phyloP scores from a whole-genome alignment of 2,797 vertebrate genomes.

The Hozukius guyotensis region DNA sequence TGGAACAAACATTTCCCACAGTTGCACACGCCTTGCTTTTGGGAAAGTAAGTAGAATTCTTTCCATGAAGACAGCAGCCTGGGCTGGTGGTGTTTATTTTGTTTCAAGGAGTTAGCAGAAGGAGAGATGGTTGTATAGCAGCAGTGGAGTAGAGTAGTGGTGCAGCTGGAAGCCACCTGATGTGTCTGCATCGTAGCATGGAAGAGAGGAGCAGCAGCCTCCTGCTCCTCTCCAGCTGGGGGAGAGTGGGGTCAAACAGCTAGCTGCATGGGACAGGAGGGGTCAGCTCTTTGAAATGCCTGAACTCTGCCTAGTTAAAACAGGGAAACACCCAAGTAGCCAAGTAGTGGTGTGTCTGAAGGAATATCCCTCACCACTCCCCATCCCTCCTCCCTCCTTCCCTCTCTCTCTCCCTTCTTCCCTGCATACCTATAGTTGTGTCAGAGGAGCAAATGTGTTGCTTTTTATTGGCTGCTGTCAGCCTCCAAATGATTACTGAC shows the following conservation, averaged over 20 bases:
- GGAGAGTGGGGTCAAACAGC: constrained; percentile 33
- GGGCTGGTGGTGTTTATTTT: constrained; percentile 46
- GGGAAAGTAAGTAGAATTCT: constrained; percentile 29
- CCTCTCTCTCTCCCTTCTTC: background rate
- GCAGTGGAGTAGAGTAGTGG: constrained; percentile 6
- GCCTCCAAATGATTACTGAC: background rate
- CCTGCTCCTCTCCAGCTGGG: constrained; percentile 22
- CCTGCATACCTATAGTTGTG: constrained; percentile 24
- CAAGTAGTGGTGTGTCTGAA: constrained; percentile 16
- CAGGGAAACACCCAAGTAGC: constrained; percentile 72
- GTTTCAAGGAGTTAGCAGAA: constrained; percentile 25
- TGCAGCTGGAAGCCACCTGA: constrained; percentile 61
- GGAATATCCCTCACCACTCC: constrained; percentile 66
- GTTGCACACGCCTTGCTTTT: constrained; percentile 35
- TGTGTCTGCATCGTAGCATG: constrained; percentile 1
- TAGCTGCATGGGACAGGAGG: constrained; percentile 19
- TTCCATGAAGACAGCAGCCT: constrained; percentile 41
- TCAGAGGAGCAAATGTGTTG: constrained; percentile 20
- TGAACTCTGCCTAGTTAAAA: constrained; percentile 58
- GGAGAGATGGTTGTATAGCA: background rate
- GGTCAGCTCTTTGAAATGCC: constrained; percentile 55
- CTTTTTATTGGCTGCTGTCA: background rate
- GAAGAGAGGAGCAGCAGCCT: constrained; percentile 3
- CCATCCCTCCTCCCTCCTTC: constrained; percentile 30
- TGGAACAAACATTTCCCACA: constrained; percentile 59